A percentile compares a stretch with the other conserved stretches of the same genome.
These are phyloP conservation scores for Amiota mariae DNA, from an alignment of 2,888 invertebrate species.

Conservation along the genomic window DNA sequence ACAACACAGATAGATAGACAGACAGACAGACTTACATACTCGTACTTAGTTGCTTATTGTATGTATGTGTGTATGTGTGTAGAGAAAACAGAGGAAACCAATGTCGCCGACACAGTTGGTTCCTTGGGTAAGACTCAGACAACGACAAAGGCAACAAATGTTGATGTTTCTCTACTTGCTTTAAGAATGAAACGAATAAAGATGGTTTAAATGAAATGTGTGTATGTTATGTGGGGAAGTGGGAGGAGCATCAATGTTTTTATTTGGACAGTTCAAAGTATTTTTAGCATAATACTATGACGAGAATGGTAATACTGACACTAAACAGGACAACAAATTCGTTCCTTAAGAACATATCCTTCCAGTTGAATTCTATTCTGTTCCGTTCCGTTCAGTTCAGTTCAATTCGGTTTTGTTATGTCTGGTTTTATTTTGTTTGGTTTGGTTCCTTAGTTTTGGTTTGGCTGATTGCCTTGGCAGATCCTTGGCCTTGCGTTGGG, in stretches of 20 bases:
- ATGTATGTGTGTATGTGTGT: too few species aligned
- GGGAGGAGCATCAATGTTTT: constrained; percentile 26
- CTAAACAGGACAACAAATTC: not conserved
- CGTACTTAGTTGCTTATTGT: not conserved
- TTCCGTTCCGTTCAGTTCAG: too few species aligned
- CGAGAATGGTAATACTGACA: constrained; percentile 13
- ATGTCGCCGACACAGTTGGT: not conserved
- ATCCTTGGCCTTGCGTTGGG: constrained; percentile 10
- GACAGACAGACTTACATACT: not conserved
- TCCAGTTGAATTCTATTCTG: too few species aligned
- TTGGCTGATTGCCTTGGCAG: not conserved
- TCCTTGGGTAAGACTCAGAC: not conserved
- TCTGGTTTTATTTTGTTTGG: too few species aligned
- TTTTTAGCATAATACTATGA: constrained; percentile 11
- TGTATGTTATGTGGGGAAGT: not conserved
- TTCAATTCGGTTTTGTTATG: too few species aligned
- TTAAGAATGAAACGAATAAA: constrained; percentile 1
- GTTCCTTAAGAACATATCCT: too few species aligned
- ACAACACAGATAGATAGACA: not conserved
- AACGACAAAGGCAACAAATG: not conserved
- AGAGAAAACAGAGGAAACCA: not conserved
- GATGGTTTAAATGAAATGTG: too few species aligned
- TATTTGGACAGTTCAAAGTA: constrained; percentile 30
- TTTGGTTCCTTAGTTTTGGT: too few species aligned
- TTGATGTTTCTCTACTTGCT: constrained; percentile 10